Evolutionary conservation across 2,888 invertebrate species (phyloP).

Genomic region (Cotesia congregata): DNA sequence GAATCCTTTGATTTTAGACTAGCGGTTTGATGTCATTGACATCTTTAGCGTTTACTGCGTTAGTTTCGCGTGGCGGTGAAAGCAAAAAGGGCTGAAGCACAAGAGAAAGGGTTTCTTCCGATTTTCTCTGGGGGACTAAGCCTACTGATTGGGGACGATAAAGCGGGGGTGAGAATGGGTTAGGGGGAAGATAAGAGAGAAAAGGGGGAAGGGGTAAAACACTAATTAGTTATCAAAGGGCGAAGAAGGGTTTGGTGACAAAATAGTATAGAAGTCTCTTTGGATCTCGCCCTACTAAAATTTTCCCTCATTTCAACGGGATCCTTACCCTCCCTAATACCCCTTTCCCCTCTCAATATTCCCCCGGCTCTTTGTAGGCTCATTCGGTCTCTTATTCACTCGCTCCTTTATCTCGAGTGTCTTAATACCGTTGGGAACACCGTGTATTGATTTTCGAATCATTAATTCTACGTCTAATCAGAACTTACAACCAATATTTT

Average conservation of each 20-base stretch:
- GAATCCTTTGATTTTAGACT: not conserved
- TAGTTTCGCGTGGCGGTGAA: not conserved
- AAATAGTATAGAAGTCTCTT: conserved; percentile 60
- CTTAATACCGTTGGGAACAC: conserved; percentile 60
- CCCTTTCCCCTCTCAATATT: conserved; percentile 44
- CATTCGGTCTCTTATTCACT: conserved; percentile 36
- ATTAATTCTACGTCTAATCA: conserved; percentile 70
- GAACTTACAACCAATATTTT: conserved; percentile 53
- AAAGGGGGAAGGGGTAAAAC: conserved; percentile 69
- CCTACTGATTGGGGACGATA: conserved; percentile 17
- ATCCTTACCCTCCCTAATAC: conserved; percentile 27
- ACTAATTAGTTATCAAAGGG: conserved; percentile 77
- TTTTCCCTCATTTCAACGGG: conserved; percentile 26
- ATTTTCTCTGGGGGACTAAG: not conserved
- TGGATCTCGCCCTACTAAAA: conserved; percentile 38
- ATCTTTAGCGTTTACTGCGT: not conserved
- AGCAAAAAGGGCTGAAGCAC: conserved; percentile 15
- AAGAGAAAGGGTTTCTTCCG: not conserved
- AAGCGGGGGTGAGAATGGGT: conserved; percentile 60
- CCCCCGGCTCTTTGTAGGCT: conserved; percentile 36
- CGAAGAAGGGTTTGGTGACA: conserved; percentile 69
- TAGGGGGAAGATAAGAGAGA: conserved; percentile 64
- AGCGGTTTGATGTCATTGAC: not conserved
- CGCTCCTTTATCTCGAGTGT: conserved; percentile 51
- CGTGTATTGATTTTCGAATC: conserved; percentile 70